Evolutionary conservation across 2,113 vertebrate genomes (phyloP).

Genomic region (Myotis davidii): DNA sequence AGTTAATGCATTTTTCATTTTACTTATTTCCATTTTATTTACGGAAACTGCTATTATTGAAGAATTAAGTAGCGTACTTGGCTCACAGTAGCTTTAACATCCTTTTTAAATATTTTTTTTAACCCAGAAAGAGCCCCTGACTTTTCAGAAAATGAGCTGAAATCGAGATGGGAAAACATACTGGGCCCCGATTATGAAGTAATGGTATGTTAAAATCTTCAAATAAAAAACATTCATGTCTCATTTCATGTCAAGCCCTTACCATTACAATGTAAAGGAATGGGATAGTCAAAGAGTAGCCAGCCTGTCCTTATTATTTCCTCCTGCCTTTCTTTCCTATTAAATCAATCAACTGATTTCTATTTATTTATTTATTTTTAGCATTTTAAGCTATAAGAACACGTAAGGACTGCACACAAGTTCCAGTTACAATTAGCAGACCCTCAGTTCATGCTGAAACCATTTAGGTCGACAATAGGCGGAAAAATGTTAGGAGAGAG

Average conservation of each 20-base stretch:
- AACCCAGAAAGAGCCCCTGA: slow-evolving; percentile 79
- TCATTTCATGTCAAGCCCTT: slow-evolving; percentile 73
- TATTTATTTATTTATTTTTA: slow-evolving; percentile 50
- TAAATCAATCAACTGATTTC: slow-evolving; percentile 59
- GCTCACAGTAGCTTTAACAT: slow-evolving; percentile 68
- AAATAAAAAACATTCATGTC: slow-evolving; percentile 60
- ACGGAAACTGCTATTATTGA: slow-evolving; percentile 72
- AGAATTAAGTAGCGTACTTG: slow-evolving; percentile 70
- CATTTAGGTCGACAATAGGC: not conserved
- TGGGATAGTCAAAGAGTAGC: slow-evolving; percentile 50
- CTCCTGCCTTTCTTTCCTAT: slow-evolving; percentile 13
- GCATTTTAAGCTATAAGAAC: slow-evolving; percentile 38
- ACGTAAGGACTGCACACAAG: slow-evolving; percentile 55
- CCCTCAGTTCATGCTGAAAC: slow-evolving; percentile 50
- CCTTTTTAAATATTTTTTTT: not conserved
- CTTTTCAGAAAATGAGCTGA: slow-evolving; percentile 84
- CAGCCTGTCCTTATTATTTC: not conserved
- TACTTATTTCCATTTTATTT: slow-evolving; percentile 70
- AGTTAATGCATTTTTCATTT: slow-evolving; percentile 73
- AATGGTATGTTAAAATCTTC: slow-evolving; percentile 88
- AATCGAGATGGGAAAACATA: slow-evolving; percentile 93
- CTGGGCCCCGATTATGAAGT: slow-evolving; percentile 94
- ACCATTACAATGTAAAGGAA: slow-evolving; percentile 30
- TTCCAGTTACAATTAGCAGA: slow-evolving; percentile 58
- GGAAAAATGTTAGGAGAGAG: not conserved